Evolutionary conservation across 2,797 vertebrate species (phyloP).

Genomic region (Paguma larvata): DNA sequence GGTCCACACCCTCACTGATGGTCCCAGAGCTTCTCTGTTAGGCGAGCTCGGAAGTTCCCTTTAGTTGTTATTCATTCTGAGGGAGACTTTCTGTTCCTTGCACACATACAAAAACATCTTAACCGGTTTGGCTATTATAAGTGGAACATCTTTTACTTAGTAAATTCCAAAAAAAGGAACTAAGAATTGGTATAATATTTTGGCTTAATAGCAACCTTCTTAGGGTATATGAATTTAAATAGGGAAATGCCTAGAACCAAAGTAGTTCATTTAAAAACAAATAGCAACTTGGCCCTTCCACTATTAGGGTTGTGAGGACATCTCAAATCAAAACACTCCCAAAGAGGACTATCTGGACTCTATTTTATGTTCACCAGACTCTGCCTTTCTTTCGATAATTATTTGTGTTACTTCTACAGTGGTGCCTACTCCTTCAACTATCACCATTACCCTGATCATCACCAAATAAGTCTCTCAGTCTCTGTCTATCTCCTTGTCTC

Average conservation of each 20-base stretch:
- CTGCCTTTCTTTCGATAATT: neutral
- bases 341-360: neutral
- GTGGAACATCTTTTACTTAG: neutral
- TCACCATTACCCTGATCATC: neutral
- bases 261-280: neutral
- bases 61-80: neutral
- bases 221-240: neutral
- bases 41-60: neutral
- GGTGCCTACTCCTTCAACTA: neutral
- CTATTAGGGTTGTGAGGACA: neutral
- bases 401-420: neutral
- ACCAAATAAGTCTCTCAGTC: neutral
- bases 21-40: neutral
- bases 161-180: neutral
- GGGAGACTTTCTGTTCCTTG: neutral
- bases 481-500: neutral
- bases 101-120: neutral
- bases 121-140: neutral
- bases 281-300: neutral
- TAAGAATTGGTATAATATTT: neutral
- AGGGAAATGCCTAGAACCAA: neutral
- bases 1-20: neutral
- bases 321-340: neutral
- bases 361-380: neutral
- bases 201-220: neutral